A percentile compares a stretch with the other conserved stretches of the same genome.
phyloP scores from a whole-genome alignment of 1,140 invertebrate genomes.

The Ditylenchus dipsaci region DNA sequence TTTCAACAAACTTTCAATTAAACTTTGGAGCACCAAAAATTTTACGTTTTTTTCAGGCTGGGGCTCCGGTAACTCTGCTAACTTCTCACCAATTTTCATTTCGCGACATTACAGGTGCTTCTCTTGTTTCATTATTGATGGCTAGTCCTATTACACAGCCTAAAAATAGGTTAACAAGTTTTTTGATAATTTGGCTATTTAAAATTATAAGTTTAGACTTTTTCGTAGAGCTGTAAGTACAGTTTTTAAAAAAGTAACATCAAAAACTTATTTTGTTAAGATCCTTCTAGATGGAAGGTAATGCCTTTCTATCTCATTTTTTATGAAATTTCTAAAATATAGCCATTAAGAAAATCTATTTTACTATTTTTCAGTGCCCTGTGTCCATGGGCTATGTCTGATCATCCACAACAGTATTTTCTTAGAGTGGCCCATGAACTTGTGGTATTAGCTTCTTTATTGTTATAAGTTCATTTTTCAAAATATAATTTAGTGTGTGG shows the following conservation, averaged over 20 bases:
- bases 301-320: constrained; percentile 16
- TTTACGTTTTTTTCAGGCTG: constrained; percentile 32
- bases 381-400: constrained; percentile 52
- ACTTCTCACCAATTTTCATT: too few species aligned
- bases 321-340: background rate
- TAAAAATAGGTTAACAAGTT: constrained; percentile 24
- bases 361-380: constrained; percentile 14
- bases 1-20: background rate
- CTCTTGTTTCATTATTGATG: constrained; percentile 55
- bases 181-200: too few species aligned
- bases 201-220: constrained; percentile 26
- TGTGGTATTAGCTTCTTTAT: constrained; percentile 22
- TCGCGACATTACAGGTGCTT: constrained; percentile 24
- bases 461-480: background rate
- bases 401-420: constrained; percentile 53
- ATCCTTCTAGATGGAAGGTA: constrained; percentile 53
- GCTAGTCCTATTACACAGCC: constrained; percentile 57
- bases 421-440: constrained; percentile 49
- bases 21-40: background rate
- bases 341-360: too few species aligned
- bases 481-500: constrained; percentile 24
- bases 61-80: constrained; percentile 40
- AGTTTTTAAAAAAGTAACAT: too few species aligned
- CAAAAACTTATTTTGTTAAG: too few species aligned
- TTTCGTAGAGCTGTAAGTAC: constrained; percentile 43